A percentile compares a stretch with the other conserved stretches of the same genome.
Evolutionary conservation across 2,113 vertebrate species (phyloP).

Genomic region (Vulpes lagopus): DNA sequence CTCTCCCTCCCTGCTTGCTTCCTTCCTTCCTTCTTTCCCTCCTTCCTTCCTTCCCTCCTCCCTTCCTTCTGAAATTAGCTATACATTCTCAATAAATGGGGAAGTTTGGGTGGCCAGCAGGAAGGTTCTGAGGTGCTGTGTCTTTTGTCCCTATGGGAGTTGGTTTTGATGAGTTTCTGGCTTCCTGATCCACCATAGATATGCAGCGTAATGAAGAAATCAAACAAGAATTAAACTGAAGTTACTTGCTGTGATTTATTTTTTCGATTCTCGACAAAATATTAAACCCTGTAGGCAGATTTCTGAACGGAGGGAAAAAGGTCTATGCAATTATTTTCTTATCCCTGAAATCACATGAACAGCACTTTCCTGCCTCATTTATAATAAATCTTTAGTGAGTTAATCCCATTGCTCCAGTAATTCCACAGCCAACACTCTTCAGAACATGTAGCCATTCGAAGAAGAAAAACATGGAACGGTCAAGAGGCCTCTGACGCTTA

Average conservation of each 20-base stretch:
- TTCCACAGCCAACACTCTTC: constrained; percentile 67
- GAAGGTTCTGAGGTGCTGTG: not conserved
- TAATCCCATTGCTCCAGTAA: constrained; percentile 65
- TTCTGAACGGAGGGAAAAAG: constrained; percentile 67
- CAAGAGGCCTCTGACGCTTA: constrained; percentile 71
- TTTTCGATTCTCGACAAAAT: constrained; percentile 72
- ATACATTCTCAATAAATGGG: constrained; percentile 24
- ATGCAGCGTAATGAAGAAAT: constrained; percentile 71
- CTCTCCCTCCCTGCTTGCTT: accelerated
- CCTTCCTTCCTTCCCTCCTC: not conserved
- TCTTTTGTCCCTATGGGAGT: constrained; percentile 59
- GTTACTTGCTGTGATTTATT: constrained; percentile 68
- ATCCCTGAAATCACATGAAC: constrained; percentile 67
- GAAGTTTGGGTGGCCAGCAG: not conserved
- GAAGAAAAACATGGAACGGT: constrained; percentile 73
- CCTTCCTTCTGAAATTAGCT: not conserved
- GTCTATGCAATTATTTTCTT: constrained; percentile 52
- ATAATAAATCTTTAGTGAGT: constrained; percentile 69
- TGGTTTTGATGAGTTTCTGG: constrained; percentile 61
- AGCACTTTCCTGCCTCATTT: constrained; percentile 73
- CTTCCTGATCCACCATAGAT: constrained; percentile 58
- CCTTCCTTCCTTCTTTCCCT: accelerated
- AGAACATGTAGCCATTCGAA: constrained; percentile 59
- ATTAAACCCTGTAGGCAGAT: constrained; percentile 72
- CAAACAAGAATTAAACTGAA: constrained; percentile 69